These are phyloP conservation scores for Danionella cerebrum DNA, from an alignment of 2,113 vertebrate species.

Conservation along the genomic window DNA sequence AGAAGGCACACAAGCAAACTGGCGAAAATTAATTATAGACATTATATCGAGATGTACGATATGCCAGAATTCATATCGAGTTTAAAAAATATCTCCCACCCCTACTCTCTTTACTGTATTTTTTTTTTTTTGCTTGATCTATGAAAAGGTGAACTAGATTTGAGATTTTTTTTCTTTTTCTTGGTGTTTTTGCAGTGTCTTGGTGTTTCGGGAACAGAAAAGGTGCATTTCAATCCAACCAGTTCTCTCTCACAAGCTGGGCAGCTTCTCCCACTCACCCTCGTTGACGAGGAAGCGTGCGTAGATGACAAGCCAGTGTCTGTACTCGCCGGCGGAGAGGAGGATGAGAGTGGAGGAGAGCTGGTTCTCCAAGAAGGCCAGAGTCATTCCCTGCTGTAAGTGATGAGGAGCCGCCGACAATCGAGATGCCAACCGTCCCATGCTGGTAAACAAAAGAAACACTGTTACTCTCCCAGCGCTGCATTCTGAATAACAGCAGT, in stretches of 20 bases:
- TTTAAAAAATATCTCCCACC: no score
- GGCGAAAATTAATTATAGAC: no score
- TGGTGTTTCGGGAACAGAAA: no score
- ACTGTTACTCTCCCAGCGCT: not conserved
- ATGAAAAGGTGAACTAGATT: no score
- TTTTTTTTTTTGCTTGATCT: no score
- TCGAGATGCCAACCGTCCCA: constrained; percentile 84
- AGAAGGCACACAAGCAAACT: no score
- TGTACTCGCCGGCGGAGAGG: constrained; percentile 85
- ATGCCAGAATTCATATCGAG: no score
- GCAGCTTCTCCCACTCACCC: constrained; percentile 63
- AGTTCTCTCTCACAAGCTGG: not conserved
- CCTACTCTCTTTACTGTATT: not conserved
- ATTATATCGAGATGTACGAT: no score
- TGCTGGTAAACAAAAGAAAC: constrained; percentile 55
- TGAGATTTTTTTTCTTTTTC: no score
- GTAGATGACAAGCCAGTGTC: constrained; percentile 96
- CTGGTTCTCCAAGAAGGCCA: constrained; percentile 94
- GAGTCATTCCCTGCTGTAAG: constrained; percentile 88
- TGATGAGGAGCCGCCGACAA: constrained; percentile 87
- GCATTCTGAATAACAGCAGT: not conserved
- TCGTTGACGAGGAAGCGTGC: constrained; percentile 95
- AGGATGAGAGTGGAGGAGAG: constrained; percentile 79
- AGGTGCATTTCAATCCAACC: no score
- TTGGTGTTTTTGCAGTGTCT: no score